A percentile compares a stretch with the other conserved stretches of the same genome.
Evolutionary conservation across 2,888 invertebrate genomes (phyloP).

Genomic region (Eilema griseolum): DNA sequence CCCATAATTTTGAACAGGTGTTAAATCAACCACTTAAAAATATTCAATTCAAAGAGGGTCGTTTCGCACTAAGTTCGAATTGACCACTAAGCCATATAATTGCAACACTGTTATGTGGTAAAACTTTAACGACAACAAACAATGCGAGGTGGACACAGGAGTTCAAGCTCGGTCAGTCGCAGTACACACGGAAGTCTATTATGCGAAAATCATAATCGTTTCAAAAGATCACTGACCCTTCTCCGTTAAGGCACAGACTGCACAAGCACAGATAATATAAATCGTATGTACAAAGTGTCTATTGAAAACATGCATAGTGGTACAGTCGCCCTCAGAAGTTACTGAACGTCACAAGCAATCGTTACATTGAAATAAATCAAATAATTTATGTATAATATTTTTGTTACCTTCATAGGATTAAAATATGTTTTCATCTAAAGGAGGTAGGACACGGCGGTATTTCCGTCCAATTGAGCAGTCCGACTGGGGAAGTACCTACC

Average conservation of each 20-base stretch:
- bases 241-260: background rate
- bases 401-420: no score
- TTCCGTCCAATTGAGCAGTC: no score
- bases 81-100: background rate
- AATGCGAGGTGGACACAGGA: background rate
- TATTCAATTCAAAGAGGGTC: background rate
- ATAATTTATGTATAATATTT: no score
- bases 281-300: background rate
- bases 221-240: constrained; percentile 4
- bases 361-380: no score
- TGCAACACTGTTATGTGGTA: background rate
- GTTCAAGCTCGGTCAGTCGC: background rate
- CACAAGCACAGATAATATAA: no score
- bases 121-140: background rate
- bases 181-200: background rate
- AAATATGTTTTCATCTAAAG: no score
- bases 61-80: background rate
- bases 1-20: background rate
- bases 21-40: background rate
- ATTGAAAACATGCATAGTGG: background rate
- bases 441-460: no score
- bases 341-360: no score
- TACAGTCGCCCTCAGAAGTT: no score
- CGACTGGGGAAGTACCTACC: no score
- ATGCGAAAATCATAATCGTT: background rate